A percentile compares a stretch with the other conserved stretches of the same genome.
Conservation (phyloP, 2,113 vertebrate species). For the Sinocyclocheilus grahami region DNA sequence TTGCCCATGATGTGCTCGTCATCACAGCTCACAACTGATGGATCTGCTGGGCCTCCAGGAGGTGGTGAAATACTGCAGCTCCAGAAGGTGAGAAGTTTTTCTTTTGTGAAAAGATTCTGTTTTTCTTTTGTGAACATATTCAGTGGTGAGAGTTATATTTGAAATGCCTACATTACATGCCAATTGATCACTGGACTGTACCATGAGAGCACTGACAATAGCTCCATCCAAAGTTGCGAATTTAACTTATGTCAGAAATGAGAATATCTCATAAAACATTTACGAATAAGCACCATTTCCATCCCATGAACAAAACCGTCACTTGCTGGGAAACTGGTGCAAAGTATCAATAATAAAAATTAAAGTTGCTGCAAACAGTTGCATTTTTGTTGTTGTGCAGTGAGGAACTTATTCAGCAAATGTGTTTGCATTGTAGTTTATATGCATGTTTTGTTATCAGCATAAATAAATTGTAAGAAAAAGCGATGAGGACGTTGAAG, state of each 20-base stretch:
- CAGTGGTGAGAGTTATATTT: background rate
- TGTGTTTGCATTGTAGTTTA: background rate
- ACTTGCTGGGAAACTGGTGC: too few species aligned
- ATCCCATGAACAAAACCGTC: too few species aligned
- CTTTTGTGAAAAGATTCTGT: too few species aligned
- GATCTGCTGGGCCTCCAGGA: slow-evolving; percentile 39
- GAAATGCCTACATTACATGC: background rate
- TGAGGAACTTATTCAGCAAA: background rate
- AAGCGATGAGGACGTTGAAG: too few species aligned
- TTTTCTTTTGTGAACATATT: background rate
- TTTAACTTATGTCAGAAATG: too few species aligned
- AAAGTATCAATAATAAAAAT: too few species aligned
- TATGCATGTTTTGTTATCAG: too few species aligned
- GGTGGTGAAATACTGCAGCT: slow-evolving; percentile 29
- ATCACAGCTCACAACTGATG: slow-evolving; percentile 18
- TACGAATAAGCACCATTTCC: too few species aligned
- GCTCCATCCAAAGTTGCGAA: too few species aligned
- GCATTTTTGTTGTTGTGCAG: background rate
- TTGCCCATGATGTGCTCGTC: background rate
- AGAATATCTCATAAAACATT: too few species aligned
- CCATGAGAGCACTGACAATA: background rate
- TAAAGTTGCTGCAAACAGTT: too few species aligned
- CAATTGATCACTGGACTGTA: background rate
- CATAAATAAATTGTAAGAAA: too few species aligned
- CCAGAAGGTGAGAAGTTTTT: slow-evolving; percentile 21